Evolutionary conservation across 2,113 vertebrate genomes (phyloP).

Genomic region (Hydropotes inermis): DNA sequence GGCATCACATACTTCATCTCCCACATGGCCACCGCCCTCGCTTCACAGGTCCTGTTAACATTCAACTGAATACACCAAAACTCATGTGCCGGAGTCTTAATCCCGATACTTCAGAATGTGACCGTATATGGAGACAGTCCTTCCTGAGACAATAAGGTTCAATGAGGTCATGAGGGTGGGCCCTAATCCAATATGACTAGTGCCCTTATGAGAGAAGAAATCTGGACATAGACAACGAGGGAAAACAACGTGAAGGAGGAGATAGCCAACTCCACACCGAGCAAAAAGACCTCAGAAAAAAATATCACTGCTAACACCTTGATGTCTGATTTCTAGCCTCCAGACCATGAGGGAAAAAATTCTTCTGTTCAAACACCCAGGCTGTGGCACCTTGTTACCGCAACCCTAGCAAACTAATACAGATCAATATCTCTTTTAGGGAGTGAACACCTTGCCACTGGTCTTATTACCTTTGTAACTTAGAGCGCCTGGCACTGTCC

Average conservation of each 20-base stretch:
- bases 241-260: not conserved
- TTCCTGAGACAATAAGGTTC: not conserved
- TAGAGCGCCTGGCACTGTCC: not conserved
- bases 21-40: not conserved
- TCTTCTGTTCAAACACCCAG: not conserved
- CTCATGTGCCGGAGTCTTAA: not conserved
- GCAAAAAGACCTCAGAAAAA: not conserved
- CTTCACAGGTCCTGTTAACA: not conserved
- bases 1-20: not conserved
- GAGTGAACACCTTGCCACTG: not conserved
- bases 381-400: not conserved
- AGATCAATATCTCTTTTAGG: not conserved
- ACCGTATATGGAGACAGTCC: not conserved
- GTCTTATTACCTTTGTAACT: not conserved
- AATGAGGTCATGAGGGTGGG: not conserved
- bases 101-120: not conserved
- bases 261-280: not conserved
- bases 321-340: not conserved
- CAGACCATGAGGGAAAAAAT: not conserved
- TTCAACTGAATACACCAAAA: not conserved
- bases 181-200: not conserved
- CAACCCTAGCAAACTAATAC: not conserved
- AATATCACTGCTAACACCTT: not conserved
- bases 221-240: not conserved
- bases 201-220: not conserved